phyloP scores from a whole-genome alignment of 2,888 invertebrate species.

The Epistrophe grossulariae region DNA sequence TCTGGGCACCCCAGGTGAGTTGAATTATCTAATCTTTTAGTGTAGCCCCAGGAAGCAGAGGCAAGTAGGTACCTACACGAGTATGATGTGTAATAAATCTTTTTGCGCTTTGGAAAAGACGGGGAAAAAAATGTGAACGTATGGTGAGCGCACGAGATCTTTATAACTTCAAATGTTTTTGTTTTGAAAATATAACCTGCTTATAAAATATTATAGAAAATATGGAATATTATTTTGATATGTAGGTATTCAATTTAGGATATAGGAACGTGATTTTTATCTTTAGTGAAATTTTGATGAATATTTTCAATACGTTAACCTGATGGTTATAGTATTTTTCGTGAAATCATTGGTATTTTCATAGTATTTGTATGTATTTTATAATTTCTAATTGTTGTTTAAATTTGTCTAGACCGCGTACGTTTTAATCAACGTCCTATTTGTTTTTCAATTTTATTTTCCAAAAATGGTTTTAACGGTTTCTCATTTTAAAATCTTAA shows the following conservation, averaged over 20 bases:
- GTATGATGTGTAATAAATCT: conserved; percentile 67
- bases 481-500: no score
- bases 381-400: no score
- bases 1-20: conserved; percentile 43
- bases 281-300: neutral
- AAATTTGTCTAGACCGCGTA: no score
- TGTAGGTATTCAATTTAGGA: neutral
- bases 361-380: no score
- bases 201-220: neutral
- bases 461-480: no score
- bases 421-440: no score
- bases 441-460: no score
- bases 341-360: no score
- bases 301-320: no score
- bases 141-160: neutral
- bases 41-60: conserved; percentile 13
- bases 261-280: neutral
- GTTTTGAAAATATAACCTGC: neutral
- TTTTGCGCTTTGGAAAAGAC: conserved; percentile 25
- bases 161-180: neutral
- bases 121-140: conserved; percentile 18
- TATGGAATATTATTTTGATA: neutral
- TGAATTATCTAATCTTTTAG: conserved; percentile 53
- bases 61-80: neutral
- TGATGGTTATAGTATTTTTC: no score